phyloP scores from a whole-genome alignment of 2,797 vertebrate species.

The Schizopygopsis pylzovi region DNA sequence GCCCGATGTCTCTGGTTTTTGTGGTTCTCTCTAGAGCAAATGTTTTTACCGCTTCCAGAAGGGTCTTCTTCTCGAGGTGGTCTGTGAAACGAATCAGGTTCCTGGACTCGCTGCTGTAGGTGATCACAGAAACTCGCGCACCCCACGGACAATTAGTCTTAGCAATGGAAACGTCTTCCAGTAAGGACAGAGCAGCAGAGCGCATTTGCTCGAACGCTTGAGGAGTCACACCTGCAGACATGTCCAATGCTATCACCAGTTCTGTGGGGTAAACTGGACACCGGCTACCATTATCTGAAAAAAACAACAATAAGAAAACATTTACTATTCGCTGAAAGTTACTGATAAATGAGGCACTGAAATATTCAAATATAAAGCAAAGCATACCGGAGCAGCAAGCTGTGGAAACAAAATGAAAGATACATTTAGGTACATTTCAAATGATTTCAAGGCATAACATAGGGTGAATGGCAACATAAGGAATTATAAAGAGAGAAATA shows the following conservation, averaged over 20 bases:
- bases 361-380: neutral
- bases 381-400: slow-evolving; percentile 57
- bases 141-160: slow-evolving; percentile 86
- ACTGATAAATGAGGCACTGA: neutral
- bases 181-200: slow-evolving; percentile 71
- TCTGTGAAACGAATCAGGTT: slow-evolving; percentile 86
- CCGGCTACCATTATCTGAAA: slow-evolving; percentile 61
- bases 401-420: slow-evolving; percentile 33
- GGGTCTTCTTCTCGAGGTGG: slow-evolving; percentile 67
- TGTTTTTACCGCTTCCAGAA: slow-evolving; percentile 74
- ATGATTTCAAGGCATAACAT: neutral
- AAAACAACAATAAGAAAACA: neutral
- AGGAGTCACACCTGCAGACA: slow-evolving; percentile 77
- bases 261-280: slow-evolving; percentile 87
- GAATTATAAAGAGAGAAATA: neutral
- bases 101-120: slow-evolving; percentile 75
- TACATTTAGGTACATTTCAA: neutral
- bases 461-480: neutral
- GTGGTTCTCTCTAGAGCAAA: slow-evolving; percentile 74
- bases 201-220: slow-evolving; percentile 82
- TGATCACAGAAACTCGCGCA: slow-evolving; percentile 82
- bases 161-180: slow-evolving; percentile 78
- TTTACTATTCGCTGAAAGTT: neutral
- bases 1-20: slow-evolving; percentile 77
- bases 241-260: slow-evolving; percentile 87